Evolutionary conservation across 2,113 vertebrate genomes (phyloP), one percentile per base, ranked within the genome.

Genomic region (Sisor rabdophorus): DNA sequence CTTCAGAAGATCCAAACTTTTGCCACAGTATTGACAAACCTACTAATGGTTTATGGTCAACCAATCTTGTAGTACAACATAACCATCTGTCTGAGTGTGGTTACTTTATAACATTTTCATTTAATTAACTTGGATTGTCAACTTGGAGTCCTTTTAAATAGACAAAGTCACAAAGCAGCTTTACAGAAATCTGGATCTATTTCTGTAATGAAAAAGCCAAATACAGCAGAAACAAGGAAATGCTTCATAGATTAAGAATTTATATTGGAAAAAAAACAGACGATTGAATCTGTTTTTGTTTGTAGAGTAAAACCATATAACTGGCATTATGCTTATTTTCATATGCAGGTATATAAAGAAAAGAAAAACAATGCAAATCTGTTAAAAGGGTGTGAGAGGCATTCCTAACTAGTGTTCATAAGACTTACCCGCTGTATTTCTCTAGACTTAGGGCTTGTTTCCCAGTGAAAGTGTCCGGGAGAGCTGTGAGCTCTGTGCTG

Each of bases 391-490:
- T 64, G 32, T 13, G 6, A 22, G 1, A 26, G 3, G 40, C n/a
- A 48, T 67, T 13, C 13, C 12, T 48, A 17, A 73, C 2, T 36
- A 26, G 5, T 30, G 28, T 19, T 28, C 17, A 69, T 19, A 17
- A 10, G 11, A 85, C 89, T 87, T 61, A 93, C 91, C 85, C 20
- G 71, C 84, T 52, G 86, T 36, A 80, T 52, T 13, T 86, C 78
- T 11, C 79, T 72, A 32, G 64, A n/a, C 24, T 78, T 86, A 54
- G 76, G 67, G 68, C 79, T 53, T 19, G 79, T 84, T 55, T 90
- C 90, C 91, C 90, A 90, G 8, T 89, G 87, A 28, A 91, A 60
- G 55, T 79, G 85, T 61, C 84, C 86, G 28, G 87, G 78, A 12
- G 80, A 80, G 74, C 89, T 86, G 74, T 85, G 79, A 1, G 70